Base-by-base conservation (phyloP, 1,140 invertebrate species). In the Pseudoatta argentina region DNA sequence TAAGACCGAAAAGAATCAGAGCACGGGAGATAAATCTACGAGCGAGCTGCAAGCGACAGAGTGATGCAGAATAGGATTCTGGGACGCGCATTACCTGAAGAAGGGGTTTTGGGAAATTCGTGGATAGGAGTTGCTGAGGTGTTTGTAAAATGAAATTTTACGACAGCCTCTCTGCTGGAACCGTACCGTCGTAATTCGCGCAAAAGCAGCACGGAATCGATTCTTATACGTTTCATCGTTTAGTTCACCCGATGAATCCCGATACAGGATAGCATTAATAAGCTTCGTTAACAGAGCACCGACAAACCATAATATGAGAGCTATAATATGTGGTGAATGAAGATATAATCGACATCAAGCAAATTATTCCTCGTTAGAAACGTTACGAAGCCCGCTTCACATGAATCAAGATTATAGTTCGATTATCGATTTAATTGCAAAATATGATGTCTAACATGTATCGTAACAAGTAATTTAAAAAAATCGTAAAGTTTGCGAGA, bases 21-120 rank as follows among this genome's bases (percentile, higher is more conserved):
- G 71, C 30, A 30, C 48, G 27, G 44, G 53, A 81, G 66, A 81
- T 81, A 71, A 71, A 81, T 81, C 53, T 81, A 48, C 66, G 66
- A 57, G 78, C 66, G 66, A 81, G 66, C 78, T 81, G 78, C 66
- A 55, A 81, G 51, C 66, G 78, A 81, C 78, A 81, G 79, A 75
- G 79, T 61, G 39, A 83, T 73, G 69, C 79, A 61, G 27, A 55
- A 83, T 73, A 57, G 79, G 39, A 75, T 83, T 83, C 55, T 44
- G 57, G 18, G 55, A 61, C 57, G 79, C 57, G 79, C 69, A 51
- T 83, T 83, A 83, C 67, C 30, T 39, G 79, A 39, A 51, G 67
- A 14, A 73, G 39, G 30, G 67, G 55, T 83, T 83, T 75, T n/a
- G n/a, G 39, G 21, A 75, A 73, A 75, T 83, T 75, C 79, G 79